Evolutionary conservation across 2,888 invertebrate genomes (phyloP), one percentile per base, ranked within the genome.

Genomic region (Drosophila borborema): DNA sequence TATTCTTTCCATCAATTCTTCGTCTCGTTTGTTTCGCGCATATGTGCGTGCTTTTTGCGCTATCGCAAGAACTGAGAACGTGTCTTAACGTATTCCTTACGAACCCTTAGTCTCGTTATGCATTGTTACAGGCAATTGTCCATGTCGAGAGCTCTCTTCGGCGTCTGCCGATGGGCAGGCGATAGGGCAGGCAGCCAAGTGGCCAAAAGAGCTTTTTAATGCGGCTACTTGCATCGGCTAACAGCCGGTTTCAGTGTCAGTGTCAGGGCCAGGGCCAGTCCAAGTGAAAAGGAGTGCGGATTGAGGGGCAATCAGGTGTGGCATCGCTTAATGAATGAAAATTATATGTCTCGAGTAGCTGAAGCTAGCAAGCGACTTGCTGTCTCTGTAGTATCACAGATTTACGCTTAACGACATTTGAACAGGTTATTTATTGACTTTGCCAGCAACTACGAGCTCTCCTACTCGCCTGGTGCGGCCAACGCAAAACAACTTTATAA

Each of bases 61-160:
- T 61, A 65, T 73, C 64, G 58, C 20, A 40, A 40, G 53, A 16
- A 18, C 51, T 55, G 20, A 9, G 31, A 18, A 31, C 20, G 48
- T 64, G 60, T n/a, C 54, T 60, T 34, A 68, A 61, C 80, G 68
- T 63, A 62, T 72, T 80, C 63, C 79, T 77, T 83, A 77, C 72
- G 74, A 71, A 61, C 82, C 80, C 86, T 89, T 81, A 79, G 81
- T 12, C 89, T 89, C 85, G 87, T 86, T 89, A 76, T 74, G 75
- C 82, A 80, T 80, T 88, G 84, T 78, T 86, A 66, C 66, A 72
- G 64, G 59, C 81, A 81, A 76, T 83, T 76, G 63, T 28, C 38
- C 71, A 36, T 65, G 76, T 72, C 58, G 64, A 74, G 64, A 14
- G 51, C 36, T 54, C 67, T 65, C 34, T 40, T 28, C 48, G 20